Base-by-base conservation (phyloP, 1,140 invertebrate genomes). In the Brachionus paranguensis region DNA sequence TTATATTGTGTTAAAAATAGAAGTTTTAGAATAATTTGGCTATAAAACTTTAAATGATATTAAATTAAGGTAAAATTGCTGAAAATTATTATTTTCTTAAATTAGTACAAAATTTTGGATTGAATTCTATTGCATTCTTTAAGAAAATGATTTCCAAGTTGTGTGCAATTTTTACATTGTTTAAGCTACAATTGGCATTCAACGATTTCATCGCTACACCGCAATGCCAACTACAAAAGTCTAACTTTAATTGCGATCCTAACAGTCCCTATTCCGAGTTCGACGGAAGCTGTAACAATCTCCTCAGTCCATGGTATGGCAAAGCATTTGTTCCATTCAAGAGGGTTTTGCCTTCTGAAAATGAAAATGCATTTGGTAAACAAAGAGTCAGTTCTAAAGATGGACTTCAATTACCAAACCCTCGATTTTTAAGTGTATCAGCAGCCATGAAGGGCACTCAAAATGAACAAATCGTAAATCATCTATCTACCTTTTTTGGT, bases 211-310 rank as follows among this genome's bases (percentile, higher is more conserved):
- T 24, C 8, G 7, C 43, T 8, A 74, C 70, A 74, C 41, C 14
- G 3, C 8, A 41, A 20, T 79, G 76, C 27, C 45, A 43, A 55
- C 53, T 79, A 55, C 11, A 79, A 79, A n/a, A 3, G 53, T 20
- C 12, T 53, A 55, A 79, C 5, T 79, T 37, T 14, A 43, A 17
- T 14, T 78, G 74, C 14, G 29, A 78, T 33, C 8, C 24, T 6
- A 55, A 78, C 24, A 53, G 17, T 78, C 14, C n/a, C 6, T 96
- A 93, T 88, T 88, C 95, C 79, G 91, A 91, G 0, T 90, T 92
- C 20, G 93, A 95, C 85, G 95, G 95, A 0, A 92, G 91, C 43
- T 96, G 95, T 87, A 96, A 96, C 87, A 98, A 99, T 89, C 93
- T 97, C 0, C 91, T 94, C 43, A 88, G 93, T 85, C 92, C 92